Base-by-base conservation (phyloP, 2,888 invertebrate genomes). In the Anticlea derivata region DNA sequence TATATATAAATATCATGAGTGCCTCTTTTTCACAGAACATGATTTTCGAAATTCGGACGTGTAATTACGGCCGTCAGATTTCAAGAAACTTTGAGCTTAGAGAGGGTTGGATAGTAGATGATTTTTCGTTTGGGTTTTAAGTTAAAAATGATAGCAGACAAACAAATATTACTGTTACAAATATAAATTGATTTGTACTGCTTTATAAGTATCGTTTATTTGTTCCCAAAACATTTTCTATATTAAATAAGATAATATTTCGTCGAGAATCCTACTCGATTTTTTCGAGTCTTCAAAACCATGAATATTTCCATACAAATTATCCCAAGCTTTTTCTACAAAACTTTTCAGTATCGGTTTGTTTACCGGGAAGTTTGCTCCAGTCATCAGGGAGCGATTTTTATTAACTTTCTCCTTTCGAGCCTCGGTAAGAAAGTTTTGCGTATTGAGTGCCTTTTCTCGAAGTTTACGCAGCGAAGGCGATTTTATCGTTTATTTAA, bases 301-400 rank as follows among this genome's bases (percentile, higher is more conserved):
- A n/a, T n/a, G n/a, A n/a, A 23, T 33, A 31, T 31, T 38, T 31
- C 8, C 12, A 26, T 44, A 7, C 7, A 37, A 41, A 37, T 27
- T 12, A 34, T 40, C 7, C 7, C 11, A 17, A 55, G 50, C 51
- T 53, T 37, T 23, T 45, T 34, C 39, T 38, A 45, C 46, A 43
- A 55, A 38, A 50, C 55, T 26, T 70, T 61, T 61, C 66, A 61
- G 76, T 73, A 78, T 79, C 75, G 78, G 78, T 78, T 73, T 83
- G 84, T 83, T 83, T 80, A 82, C 78, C 70, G 68, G 63, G 66
- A 83, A 83, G 75, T 84, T 84, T 73, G 68, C 70, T 65, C 62
- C 70, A 83, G 81, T 85, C 78, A 82, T 85, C 84, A 78, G 83
- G 81, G 78, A 81, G 66, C 85, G 73, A 84, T 86, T 86, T 87